A percentile compares a stretch with the other conserved stretches of the same genome.
Evolutionary conservation across 2,888 invertebrate genomes (phyloP).

Genomic region (Phlogophora meticulosa): DNA sequence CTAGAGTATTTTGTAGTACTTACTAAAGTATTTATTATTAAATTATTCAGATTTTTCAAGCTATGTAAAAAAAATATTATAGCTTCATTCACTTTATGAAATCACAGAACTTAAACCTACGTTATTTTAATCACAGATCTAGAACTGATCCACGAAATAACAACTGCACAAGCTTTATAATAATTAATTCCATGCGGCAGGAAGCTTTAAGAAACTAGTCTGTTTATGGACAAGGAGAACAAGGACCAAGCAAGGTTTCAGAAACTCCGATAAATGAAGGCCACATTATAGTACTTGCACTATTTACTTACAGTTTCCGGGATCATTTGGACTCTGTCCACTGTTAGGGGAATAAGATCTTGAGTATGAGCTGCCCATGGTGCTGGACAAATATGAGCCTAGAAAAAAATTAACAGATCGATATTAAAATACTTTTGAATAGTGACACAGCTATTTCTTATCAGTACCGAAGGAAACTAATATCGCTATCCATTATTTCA

Average conservation of each 20-base stretch:
- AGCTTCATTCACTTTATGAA: background rate
- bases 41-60: too few relatives aligned
- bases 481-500: background rate
- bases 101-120: background rate
- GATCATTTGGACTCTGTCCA: constrained; percentile 64
- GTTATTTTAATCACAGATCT: background rate
- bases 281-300: too few relatives aligned
- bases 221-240: background rate
- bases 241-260: background rate
- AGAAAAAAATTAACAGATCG: constrained; percentile 30
- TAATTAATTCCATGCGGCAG: background rate
- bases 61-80: too few relatives aligned
- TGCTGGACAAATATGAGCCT: constrained; percentile 57
- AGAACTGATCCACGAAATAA: background rate
- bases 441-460: constrained; percentile 18
- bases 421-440: constrained; percentile 6
- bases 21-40: background rate
- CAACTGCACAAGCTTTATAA: background rate
- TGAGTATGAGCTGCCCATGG: constrained; percentile 87
- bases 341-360: constrained; percentile 87
- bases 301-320: constrained; percentile 78
- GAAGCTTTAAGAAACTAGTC: constrained; percentile 4
- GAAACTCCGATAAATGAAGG: background rate
- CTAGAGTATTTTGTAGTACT: too few relatives aligned
- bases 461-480: background rate